A percentile compares a stretch with the other conserved stretches of the same genome.
Conservation (phyloP, 2,888 invertebrate species). For the Nipponacmea schrenckii region DNA sequence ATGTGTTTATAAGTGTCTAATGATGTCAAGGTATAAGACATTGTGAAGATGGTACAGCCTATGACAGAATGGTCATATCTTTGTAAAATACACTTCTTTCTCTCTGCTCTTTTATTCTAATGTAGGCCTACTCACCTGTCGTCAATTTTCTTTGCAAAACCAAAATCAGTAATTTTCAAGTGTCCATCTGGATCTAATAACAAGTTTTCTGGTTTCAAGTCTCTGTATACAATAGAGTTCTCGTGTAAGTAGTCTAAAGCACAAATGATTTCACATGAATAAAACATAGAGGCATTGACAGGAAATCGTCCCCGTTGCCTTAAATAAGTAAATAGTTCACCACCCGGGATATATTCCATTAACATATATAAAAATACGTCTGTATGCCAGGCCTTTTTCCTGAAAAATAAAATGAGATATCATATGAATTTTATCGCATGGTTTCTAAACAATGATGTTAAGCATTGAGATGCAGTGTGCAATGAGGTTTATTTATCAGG, state of each 20-base stretch:
- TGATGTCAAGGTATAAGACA: too few relatives aligned
- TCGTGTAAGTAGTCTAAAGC: slow-evolving; percentile 94
- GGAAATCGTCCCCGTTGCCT: slow-evolving; percentile 89
- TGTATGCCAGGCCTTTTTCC: slow-evolving; percentile 78
- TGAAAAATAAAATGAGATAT: neutral
- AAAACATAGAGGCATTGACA: slow-evolving; percentile 85
- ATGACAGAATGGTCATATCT: too few relatives aligned
- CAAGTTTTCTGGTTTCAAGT: slow-evolving; percentile 80
- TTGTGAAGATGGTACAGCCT: too few relatives aligned
- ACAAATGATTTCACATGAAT: slow-evolving; percentile 91
- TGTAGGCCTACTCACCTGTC: slow-evolving; percentile 75
- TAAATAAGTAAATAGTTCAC: slow-evolving; percentile 95
- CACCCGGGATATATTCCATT: slow-evolving; percentile 93
- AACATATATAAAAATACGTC: slow-evolving; percentile 94
- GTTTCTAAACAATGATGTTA: too few relatives aligned
- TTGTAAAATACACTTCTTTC: too few relatives aligned
- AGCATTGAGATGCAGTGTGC: too few relatives aligned
- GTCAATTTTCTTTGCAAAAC: slow-evolving; percentile 93
- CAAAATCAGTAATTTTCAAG: slow-evolving; percentile 96
- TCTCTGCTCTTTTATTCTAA: too few relatives aligned
- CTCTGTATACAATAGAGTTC: slow-evolving; percentile 70
- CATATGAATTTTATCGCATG: too few relatives aligned
- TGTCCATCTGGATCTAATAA: slow-evolving; percentile 92
- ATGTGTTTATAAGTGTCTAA: too few relatives aligned
- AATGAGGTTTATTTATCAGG: too few relatives aligned